A percentile compares a stretch with the other conserved stretches of the same genome.
These are phyloP conservation scores for Abramis brama DNA, from an alignment of 2,113 vertebrate genomes.

Conservation along the genomic window DNA sequence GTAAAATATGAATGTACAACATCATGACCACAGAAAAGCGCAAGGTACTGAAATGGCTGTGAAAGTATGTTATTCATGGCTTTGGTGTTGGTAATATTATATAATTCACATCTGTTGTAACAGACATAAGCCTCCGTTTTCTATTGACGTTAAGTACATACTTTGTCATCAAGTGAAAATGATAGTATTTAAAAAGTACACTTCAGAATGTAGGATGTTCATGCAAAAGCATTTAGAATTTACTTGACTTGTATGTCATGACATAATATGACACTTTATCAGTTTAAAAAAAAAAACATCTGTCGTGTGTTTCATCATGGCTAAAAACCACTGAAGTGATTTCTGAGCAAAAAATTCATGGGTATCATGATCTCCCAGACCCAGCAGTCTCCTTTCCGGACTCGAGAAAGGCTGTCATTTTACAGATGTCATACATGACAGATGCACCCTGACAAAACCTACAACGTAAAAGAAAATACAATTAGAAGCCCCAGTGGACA, in stretches of 20 bases:
- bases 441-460: slow-evolving; percentile 76
- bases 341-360: slow-evolving; percentile 70
- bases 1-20: not conserved
- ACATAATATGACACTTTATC: slow-evolving; percentile 43
- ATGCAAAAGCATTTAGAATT: not conserved
- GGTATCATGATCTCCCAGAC: slow-evolving; percentile 61
- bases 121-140: not conserved
- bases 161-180: slow-evolving; percentile 18
- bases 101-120: slow-evolving; percentile 2
- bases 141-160: not conserved
- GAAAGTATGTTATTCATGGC: not conserved
- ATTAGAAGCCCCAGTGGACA: slow-evolving; percentile 79
- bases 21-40: not conserved
- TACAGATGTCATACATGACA: slow-evolving; percentile 74
- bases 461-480: slow-evolving; percentile 77
- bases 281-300: not conserved
- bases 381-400: slow-evolving; percentile 58
- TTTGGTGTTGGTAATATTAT: not conserved
- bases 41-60: not conserved
- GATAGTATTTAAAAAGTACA: not conserved
- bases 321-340: slow-evolving; percentile 71
- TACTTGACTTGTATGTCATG: not conserved
- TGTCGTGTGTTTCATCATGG: not conserved
- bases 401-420: slow-evolving; percentile 77
- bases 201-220: not conserved